Conservation (phyloP, 2,113 vertebrate genomes). For the Aegotheles bennettii region DNA sequence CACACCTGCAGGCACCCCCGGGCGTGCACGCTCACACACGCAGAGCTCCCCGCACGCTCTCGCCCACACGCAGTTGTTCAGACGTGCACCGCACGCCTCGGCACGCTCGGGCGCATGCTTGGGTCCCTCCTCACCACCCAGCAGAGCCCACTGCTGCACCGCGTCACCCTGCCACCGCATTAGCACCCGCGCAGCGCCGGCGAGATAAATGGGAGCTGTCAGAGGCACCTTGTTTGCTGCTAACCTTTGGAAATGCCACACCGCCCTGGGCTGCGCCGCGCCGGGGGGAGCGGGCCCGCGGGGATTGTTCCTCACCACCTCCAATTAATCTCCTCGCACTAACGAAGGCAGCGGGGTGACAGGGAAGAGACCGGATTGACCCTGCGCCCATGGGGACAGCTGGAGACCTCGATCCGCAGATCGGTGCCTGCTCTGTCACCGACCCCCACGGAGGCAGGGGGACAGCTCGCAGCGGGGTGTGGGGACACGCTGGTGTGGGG, state of each 20-base stretch:
- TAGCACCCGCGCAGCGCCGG: conserved; percentile 38
- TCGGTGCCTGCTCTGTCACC: rapidly evolving
- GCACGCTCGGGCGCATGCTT: not conserved
- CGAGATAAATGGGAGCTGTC: conserved; percentile 70
- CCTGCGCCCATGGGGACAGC: not conserved
- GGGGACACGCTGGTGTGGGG: not conserved
- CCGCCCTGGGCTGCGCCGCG: not conserved
- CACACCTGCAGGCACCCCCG: not conserved
- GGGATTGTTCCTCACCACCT: conserved; percentile 24
- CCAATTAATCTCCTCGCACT: conserved; percentile 39
- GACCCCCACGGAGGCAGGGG: rapidly evolving
- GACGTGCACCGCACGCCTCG: not conserved
- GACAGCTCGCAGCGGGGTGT: rapidly evolving
- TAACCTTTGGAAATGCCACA: conserved; percentile 70
- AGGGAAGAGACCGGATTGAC: not conserved
- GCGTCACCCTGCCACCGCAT: conserved; percentile 26
- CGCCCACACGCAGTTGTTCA: not conserved
- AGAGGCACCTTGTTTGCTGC: conserved; percentile 67
- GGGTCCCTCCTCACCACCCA: not conserved
- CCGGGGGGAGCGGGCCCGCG: not conserved
- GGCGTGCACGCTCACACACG: rapidly evolving
- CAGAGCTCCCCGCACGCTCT: not conserved
- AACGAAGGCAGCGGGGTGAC: conserved; percentile 22
- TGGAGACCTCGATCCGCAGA: not conserved
- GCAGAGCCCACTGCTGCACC: not conserved